Evolutionary conservation across 2,113 vertebrate species (phyloP), one percentile per base, ranked within the genome.

Genomic region (Phycodurus eques): DNA sequence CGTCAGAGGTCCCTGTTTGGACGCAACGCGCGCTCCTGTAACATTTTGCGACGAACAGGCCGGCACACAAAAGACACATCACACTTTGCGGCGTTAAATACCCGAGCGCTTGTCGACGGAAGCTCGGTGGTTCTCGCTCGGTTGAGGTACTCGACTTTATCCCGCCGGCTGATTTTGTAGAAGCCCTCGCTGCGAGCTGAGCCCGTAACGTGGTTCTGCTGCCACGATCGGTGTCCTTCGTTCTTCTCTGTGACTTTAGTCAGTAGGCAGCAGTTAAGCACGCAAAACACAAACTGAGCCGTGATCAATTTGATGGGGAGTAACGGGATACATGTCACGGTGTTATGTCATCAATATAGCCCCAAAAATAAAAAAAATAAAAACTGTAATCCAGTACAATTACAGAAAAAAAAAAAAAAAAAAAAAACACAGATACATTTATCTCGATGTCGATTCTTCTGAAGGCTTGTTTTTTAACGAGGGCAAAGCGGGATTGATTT

Each of bases 141-240:
- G 78, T 93, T 92, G 88, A 96, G 94, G 93, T 99, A 97, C 91
- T 92, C 94, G 20, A 95, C 85, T 91, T 99, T 99, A 80, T 99
- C 97, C 77, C 93, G 95, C 88, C 93, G 94, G 87, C 96, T 96
- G 39, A 99, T 98, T 91, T 93, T 94, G 87, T 99, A 99, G 86
- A 96, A 99, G 64, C 98, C 98, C 90, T 99, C 98, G 0, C 92
- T 96, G 67, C 98, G 96, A 1, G 97, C 97, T 0, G 94, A 98
- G 76, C 96, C 98, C 0, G 96, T 98, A 74, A 93, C 80, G 2
- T 99, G 98, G 72, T 92, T 92, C 0, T 92, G 92, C 87, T 92
- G 90, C 67, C 94, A 95, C 0, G 92, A 91, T 0, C 89, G 90
- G 54, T 88, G 89, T 27, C 94, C 94, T 82, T 95, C 95, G 27